A percentile compares a stretch with the other conserved stretches of the same genome.
Evolutionary conservation across 2,888 invertebrate genomes (phyloP).

Genomic region (Laothoe populi): DNA sequence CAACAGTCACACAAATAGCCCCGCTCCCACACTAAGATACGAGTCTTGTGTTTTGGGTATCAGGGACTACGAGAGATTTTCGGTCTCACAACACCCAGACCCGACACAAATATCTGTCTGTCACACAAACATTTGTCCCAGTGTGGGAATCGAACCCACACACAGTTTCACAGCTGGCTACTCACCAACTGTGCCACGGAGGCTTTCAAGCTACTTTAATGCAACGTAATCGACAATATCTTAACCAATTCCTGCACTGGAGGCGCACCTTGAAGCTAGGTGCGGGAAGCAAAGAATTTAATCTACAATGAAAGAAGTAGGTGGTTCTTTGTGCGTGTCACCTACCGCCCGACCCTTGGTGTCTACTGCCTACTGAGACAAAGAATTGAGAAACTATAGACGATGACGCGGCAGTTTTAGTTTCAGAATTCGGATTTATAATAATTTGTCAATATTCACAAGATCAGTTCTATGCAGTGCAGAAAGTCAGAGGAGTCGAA

Average conservation of each 20-base stretch:
- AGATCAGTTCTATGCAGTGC: too few species aligned
- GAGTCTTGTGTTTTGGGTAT: too few species aligned
- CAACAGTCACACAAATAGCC: too few species aligned
- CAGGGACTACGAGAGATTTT: too few species aligned
- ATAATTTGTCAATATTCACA: background rate
- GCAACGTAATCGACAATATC: slow-evolving; percentile 3
- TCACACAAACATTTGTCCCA: too few species aligned
- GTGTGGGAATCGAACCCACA: too few species aligned
- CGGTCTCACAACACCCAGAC: too few species aligned
- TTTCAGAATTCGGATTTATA: slow-evolving; percentile 6
- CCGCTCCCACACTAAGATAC: too few species aligned
- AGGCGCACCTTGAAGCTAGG: slow-evolving; percentile 45
- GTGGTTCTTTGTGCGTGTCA: slow-evolving; percentile 79
- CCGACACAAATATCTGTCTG: too few species aligned
- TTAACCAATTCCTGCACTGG: slow-evolving; percentile 42
- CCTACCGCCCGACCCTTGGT: slow-evolving; percentile 60
- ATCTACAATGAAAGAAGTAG: slow-evolving; percentile 82
- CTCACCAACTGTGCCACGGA: too few species aligned
- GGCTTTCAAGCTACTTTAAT: background rate
- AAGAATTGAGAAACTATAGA: slow-evolving; percentile 42
- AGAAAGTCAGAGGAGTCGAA: too few species aligned
- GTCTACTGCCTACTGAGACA: slow-evolving; percentile 52
- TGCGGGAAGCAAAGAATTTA: slow-evolving; percentile 80
- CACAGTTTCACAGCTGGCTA: too few species aligned
- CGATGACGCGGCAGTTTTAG: slow-evolving; percentile 41